Evolutionary conservation across 1,140 invertebrate species (phyloP).

Genomic region (Aphaenogaster ashmeadi): DNA sequence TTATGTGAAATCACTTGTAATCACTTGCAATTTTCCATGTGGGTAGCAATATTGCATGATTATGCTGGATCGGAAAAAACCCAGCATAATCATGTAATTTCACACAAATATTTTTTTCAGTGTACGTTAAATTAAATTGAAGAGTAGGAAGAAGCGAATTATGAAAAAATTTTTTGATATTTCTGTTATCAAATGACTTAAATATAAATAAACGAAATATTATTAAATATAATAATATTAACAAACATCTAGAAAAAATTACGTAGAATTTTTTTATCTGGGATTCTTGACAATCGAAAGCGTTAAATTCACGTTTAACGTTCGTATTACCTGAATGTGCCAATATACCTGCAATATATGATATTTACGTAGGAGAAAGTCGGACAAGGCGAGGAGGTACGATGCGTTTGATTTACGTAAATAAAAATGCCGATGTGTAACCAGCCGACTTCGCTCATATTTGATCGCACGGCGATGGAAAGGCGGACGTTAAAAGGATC

Average conservation of each 20-base stretch:
- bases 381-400: slow-evolving; percentile 46
- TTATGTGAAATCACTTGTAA: too few species aligned
- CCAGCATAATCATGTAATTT: too few species aligned
- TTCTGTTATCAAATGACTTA: neutral
- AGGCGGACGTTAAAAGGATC: slow-evolving; percentile 27
- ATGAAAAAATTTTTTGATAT: neutral
- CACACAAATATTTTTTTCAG: too few species aligned
- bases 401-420: slow-evolving; percentile 62
- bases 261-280: neutral
- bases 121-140: slow-evolving; percentile 1
- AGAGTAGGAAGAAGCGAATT: neutral
- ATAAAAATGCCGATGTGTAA: slow-evolving; percentile 61
- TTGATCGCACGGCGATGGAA: slow-evolving; percentile 39
- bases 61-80: too few species aligned
- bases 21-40: too few species aligned
- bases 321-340: neutral
- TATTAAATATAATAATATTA: neutral
- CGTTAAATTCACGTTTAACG: neutral
- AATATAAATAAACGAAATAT: neutral
- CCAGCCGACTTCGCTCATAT: slow-evolving; percentile 30
- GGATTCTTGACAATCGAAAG: neutral
- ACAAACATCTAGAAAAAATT: neutral
- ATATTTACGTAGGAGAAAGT: slow-evolving; percentile 63
- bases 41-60: too few species aligned
- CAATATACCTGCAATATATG: neutral